Conservation (phyloP, 2,113 vertebrate species). For the Nothocercus nigrocapillus region DNA sequence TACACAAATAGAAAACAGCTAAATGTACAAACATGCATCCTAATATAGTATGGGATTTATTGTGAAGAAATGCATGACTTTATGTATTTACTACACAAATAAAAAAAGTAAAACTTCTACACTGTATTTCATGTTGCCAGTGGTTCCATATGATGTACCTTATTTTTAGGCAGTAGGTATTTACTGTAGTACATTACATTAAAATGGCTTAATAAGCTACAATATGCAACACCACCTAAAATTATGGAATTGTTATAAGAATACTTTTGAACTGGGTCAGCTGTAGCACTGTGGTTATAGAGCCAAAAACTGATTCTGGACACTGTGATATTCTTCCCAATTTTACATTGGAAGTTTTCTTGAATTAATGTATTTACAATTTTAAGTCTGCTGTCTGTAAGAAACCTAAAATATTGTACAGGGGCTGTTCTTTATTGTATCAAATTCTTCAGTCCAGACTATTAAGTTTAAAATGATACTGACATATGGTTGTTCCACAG, state of each 20-base stretch:
- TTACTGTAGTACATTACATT: conserved; percentile 23
- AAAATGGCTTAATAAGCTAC: conserved; percentile 28
- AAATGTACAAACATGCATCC: background rate
- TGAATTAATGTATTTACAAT: conserved; percentile 31
- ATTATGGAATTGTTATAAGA: conserved; percentile 37
- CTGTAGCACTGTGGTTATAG: conserved; percentile 44
- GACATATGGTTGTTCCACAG: conserved; percentile 30
- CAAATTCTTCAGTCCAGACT: conserved; percentile 54
- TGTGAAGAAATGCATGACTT: background rate
- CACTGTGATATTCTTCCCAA: conserved; percentile 41
- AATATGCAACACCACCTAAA: conserved; percentile 45
- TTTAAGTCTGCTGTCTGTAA: background rate
- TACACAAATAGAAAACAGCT: background rate
- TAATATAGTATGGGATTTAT: background rate
- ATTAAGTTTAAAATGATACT: conserved; percentile 66
- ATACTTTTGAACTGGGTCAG: conserved; percentile 52
- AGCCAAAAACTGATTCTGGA: conserved; percentile 56
- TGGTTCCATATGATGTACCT: background rate
- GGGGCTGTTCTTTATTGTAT: conserved; percentile 50
- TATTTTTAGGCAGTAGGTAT: conserved; percentile 30
- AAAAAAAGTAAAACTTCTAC: background rate
- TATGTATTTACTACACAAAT: background rate
- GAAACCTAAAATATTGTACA: conserved; percentile 38
- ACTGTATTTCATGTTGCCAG: background rate
- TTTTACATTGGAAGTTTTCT: conserved; percentile 42